Evolutionary conservation across 2,888 invertebrate species (phyloP), one percentile per base, ranked within the genome.

Genomic region (Tinea pellionella): DNA sequence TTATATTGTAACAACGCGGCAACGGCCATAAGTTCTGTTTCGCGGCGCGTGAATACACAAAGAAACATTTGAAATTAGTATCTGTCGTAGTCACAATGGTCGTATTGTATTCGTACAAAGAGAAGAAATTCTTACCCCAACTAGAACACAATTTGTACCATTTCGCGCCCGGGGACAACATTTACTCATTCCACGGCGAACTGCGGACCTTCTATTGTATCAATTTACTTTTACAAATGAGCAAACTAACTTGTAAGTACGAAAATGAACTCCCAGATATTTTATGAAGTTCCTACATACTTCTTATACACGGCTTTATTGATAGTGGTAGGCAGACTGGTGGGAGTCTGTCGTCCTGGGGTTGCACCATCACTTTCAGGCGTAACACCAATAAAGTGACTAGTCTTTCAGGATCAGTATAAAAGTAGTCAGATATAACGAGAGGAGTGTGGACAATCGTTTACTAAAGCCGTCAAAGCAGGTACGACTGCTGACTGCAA

Each of bases 21-120:
- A 57, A 15, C 57, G 32, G 32, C 32, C 67, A 64, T 66, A 66
- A 69, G 68, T 69, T 70, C 68, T 69, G 70, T 72, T 71, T 69
- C 68, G 68, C 67, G 64, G 68, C 66, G 65, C 66, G 69, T 64
- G 63, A 62, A 64, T 64, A 63, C 70, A 69, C 71, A 72, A 71
- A 69, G 68, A 67, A 69, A 67, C 73, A 71, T 75, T 73, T 68
- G 74, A 71, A 78, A 80, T 79, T 78, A 78, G 77, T 79, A 77
- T 71, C 78, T 77, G 78, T 80, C 79, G 67, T 61, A 67, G 64
- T 69, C 73, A 80, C 77, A 80, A 78, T 73, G 64, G 68, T 63
- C 62, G 67, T 69, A 74, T 78, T 80, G 78, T 79, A 68, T 65
- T 63, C 63, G 64, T 66, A 77, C 73, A 77, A 79, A 75, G 70